Base-by-base conservation (phyloP, 2,797 vertebrate species). In the Etheostoma nigrum region DNA sequence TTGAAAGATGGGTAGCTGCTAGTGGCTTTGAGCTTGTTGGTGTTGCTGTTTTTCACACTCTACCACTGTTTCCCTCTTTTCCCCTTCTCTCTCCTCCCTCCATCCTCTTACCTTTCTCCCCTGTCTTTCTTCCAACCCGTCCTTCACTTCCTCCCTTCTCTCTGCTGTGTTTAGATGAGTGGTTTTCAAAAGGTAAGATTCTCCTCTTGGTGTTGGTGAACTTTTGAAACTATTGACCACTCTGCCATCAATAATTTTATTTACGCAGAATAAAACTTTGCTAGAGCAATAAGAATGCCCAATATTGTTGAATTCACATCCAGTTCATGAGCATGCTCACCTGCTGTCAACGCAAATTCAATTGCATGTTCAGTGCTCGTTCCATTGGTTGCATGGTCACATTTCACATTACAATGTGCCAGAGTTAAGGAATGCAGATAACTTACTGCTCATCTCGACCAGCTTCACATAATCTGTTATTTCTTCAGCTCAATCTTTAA, bases 181-280 rank as follows among this genome's bases (percentile, higher is more conserved):
- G 97, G 98, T 98, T 99, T 96, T 96, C 97, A 90, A 97, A 97
- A 98, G 97, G 97, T 99, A 97, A 98, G 97, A 93, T 86, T 57
- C 60, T 87, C 90, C 85, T 91, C 88, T 88, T 86, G 91, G 92
- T 77, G 67, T 90, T 91, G 54, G 66, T 72, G 21, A 70, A 71
- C 73, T 42, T 82, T 79, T 58, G 42, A 76, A 76, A 76, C 48
- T 40, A 52, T 42, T 64, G 48, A 40, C 57, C 62, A 36, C 72
- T 54, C 67, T 59, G n/a, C 74, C 69, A 74, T 83, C 49, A 55
- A 45, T 64, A 57, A 73, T 78, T 76, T 72, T 48, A 88, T 85
- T 93, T 91, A 92, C 59, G 2, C 54, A 63, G 47, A 73, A 27
- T 13, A 40, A 67, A 36, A 18, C 48, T 33, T 65, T 27, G 27